Conservation (phyloP, 2,797 vertebrate genomes). For the Labeo calbasu region DNA sequence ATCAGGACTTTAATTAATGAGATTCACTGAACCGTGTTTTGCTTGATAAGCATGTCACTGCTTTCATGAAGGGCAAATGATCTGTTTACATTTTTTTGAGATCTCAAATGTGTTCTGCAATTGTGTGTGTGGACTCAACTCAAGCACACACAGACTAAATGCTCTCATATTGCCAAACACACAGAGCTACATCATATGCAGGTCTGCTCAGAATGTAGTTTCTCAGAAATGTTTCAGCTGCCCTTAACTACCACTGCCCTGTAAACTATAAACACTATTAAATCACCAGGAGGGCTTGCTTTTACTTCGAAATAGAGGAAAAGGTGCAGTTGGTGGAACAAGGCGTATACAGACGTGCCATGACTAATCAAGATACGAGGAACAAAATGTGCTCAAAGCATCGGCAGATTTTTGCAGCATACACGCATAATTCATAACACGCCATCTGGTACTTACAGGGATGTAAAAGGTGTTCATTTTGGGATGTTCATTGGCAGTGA, state of each 20-base stretch:
- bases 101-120: not conserved
- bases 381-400: not conserved
- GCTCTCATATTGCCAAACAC: not conserved
- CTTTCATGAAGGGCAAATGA: not conserved
- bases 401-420: not conserved
- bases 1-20: not conserved
- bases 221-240: not conserved
- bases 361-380: not conserved
- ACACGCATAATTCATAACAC: not conserved
- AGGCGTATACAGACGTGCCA: not conserved
- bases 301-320: not conserved
- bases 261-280: not conserved
- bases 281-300: not conserved
- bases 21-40: not conserved
- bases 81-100: not conserved
- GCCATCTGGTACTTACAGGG: constrained; percentile 81
- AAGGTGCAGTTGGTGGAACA: not conserved
- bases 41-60: not conserved
- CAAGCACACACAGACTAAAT: not conserved
- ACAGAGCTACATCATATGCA: not conserved
- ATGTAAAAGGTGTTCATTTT: constrained; percentile 99
- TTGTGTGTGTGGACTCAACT: not conserved
- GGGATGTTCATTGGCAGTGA: constrained; percentile 95
- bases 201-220: not conserved
- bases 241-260: not conserved